These are phyloP conservation scores for Drosophila niveifrons DNA, from an alignment of 2,888 invertebrate genomes.

Conservation along the genomic window DNA sequence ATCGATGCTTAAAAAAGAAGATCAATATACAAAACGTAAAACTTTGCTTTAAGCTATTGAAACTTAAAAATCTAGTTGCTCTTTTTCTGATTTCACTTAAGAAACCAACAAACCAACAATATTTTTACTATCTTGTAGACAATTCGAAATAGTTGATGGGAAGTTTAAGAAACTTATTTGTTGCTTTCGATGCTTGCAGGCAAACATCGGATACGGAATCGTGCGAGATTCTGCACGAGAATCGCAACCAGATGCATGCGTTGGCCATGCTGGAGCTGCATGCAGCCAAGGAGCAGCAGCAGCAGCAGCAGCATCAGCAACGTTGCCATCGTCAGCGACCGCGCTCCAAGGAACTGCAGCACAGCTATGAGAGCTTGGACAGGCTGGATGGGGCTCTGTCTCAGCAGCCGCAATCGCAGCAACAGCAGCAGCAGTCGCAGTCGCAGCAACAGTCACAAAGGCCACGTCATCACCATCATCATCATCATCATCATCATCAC, in stretches of 20 bases:
- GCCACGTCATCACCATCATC: slow-evolving; percentile 65
- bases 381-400: slow-evolving; percentile 69
- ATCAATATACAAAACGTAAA: too few relatives aligned
- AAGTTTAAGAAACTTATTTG: too few relatives aligned
- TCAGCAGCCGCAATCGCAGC: slow-evolving; percentile 35
- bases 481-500: slow-evolving; percentile 69
- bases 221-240: slow-evolving; percentile 85
- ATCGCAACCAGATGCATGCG: slow-evolving; percentile 81
- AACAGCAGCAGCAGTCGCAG: neutral
- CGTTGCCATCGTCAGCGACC: slow-evolving; percentile 83
- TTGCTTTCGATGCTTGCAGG: slow-evolving; percentile 64
- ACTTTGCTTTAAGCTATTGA: too few relatives aligned
- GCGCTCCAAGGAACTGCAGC: slow-evolving; percentile 84
- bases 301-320: slow-evolving; percentile 77
- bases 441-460: slow-evolving; percentile 45
- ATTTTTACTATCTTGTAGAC: too few relatives aligned
- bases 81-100: too few relatives aligned
- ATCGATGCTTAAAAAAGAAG: too few relatives aligned
- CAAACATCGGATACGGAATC: slow-evolving; percentile 86
- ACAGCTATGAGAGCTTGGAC: slow-evolving; percentile 84
- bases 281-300: slow-evolving; percentile 67
- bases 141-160: too few relatives aligned
- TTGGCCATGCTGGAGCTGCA: slow-evolving; percentile 78
- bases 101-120: too few relatives aligned
- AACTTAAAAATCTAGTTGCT: too few relatives aligned